These are phyloP conservation scores for Sesia apiformis DNA, from an alignment of 2,888 invertebrate genomes.

Conservation along the genomic window DNA sequence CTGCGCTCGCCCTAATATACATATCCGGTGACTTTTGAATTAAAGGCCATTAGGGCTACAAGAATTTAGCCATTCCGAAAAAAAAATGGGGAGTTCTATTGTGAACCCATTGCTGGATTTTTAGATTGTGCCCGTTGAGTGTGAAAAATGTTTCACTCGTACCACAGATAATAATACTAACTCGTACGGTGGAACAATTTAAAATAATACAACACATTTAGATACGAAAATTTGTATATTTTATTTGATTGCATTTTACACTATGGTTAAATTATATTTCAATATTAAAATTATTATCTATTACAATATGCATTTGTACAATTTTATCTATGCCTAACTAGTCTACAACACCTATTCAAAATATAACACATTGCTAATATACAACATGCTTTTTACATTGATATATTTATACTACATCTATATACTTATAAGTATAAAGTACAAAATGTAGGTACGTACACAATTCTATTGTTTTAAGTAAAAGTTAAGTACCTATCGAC, in stretches of 20 bases:
- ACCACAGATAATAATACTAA: no score
- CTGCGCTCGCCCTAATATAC: no score
- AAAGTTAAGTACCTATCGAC: conserved; percentile 20
- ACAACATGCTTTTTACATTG: conserved; percentile 69
- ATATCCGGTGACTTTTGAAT: no score
- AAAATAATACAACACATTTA: conserved; percentile 13
- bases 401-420: conserved; percentile 45
- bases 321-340: conserved; percentile 71
- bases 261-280: conserved; percentile 68
- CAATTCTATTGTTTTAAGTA: conserved; percentile 22
- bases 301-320: conserved; percentile 70
- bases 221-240: conserved; percentile 72
- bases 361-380: conserved; percentile 68
- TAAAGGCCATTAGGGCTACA: no score
- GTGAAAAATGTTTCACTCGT: no score
- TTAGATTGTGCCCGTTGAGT: no score
- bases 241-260: conserved; percentile 72
- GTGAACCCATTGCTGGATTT: no score
- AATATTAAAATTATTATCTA: conserved; percentile 59
- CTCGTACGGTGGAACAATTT: no score
- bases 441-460: conserved; percentile 36
- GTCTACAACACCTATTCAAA: conserved; percentile 60
- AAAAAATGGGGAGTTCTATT: no score
- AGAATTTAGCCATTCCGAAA: no score
- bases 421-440: conserved; percentile 44